Evolutionary conservation across 2,888 invertebrate species (phyloP), one percentile per base, ranked within the genome.

Genomic region (Osedax frankpressi): DNA sequence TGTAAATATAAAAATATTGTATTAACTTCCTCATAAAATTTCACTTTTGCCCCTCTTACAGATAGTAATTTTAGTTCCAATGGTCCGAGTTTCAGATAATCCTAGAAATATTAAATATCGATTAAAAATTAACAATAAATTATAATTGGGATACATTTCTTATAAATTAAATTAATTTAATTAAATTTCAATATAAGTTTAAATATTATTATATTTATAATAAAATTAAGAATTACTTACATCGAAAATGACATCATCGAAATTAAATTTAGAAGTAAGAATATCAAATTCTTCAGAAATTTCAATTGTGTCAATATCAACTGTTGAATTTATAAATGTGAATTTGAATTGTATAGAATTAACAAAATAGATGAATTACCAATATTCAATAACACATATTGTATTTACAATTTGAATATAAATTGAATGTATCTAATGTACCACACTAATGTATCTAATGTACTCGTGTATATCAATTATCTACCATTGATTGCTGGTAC

Each of bases 31-130:
- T 28, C 25, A 11, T 28, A 14, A 24, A 83, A 79, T 2, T 79
- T 78, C 79, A 81, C 79, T 73, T 78, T 76, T 65, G 78, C 75
- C 2, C 83, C 83, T 0, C 79, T 78, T 11, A 83, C 78, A 67
- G 79, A 81, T 70, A 83, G 78, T 60, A 82, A 75, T 73, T 83
- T 83, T 74, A 83, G 76, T 74, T 83, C 82, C 74, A 82, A 75
- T n/a, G 82, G 82, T 2, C 83, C 82, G 24, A 83, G 79, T 73
- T 81, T 77, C 28, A 83, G 77, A 74, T 81, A 82, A 74, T 83
- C 82, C 81, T 82, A 76, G 0, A 26, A 60, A 24, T 11, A 44
- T 44, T 19, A 19, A 19, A 44, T 44, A 44, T 44, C 6, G 6
- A 19, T 11, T 11, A 11, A 44, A 44, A 44, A 6, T 44, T 19